Evolutionary conservation across 2,888 invertebrate species (phyloP).

Genomic region (Temnothorax rugatulus): DNA sequence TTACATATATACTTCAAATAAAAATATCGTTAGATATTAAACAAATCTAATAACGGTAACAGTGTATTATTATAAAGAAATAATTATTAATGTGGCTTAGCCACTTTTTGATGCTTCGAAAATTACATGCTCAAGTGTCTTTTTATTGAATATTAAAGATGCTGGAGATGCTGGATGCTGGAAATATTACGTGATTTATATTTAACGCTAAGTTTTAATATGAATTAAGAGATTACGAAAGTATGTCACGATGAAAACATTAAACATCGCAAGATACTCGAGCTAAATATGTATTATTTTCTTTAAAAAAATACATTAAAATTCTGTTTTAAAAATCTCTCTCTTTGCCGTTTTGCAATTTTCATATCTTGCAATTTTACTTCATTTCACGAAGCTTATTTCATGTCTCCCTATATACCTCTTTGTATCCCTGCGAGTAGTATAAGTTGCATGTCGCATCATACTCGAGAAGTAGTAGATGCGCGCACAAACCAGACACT

Average conservation of each 20-base stretch:
- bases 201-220: neutral
- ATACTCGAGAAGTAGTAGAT: conserved; percentile 18
- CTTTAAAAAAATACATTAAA: neutral
- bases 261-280: neutral
- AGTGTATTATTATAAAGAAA: neutral
- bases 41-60: neutral
- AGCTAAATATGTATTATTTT: conserved; percentile 9
- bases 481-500: neutral
- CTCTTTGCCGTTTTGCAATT: neutral
- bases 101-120: neutral
- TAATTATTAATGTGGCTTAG: neutral
- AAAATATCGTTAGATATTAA: neutral
- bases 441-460: neutral
- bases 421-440: conserved; percentile 29
- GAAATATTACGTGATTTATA: conserved; percentile 10
- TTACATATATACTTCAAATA: neutral
- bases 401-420: neutral
- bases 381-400: neutral
- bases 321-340: neutral
- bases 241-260: neutral
- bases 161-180: neutral
- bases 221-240: neutral
- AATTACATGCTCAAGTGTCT: neutral
- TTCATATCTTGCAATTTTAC: conserved; percentile 11
- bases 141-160: conserved; percentile 12